Conservation (phyloP, 2,797 vertebrate species). For the Cyclura pinguis region DNA sequence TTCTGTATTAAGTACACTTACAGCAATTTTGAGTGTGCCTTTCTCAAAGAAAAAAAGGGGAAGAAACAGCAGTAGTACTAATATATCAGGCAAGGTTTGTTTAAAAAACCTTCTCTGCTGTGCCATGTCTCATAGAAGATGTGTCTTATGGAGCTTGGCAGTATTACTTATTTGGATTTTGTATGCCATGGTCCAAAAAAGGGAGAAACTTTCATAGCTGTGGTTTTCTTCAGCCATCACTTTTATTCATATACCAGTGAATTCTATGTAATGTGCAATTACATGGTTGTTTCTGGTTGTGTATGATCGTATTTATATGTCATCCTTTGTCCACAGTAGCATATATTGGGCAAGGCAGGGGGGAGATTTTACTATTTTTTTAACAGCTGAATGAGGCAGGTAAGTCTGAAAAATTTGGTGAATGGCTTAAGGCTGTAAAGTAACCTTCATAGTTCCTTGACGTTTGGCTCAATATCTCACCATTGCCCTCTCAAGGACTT, state of each 20-base stretch:
- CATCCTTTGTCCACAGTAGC: background rate
- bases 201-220: no score
- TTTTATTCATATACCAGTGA: background rate
- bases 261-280: background rate
- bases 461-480: background rate
- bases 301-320: background rate
- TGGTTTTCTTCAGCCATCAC: no score
- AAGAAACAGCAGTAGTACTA: background rate
- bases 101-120: background rate
- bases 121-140: background rate
- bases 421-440: background rate
- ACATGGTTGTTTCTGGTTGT: background rate
- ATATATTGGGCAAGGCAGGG: background rate
- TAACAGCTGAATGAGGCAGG: background rate
- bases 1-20: slow-evolving; percentile 18
- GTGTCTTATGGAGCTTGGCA: background rate
- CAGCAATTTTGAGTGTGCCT: slow-evolving; percentile 25
- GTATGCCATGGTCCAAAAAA: no score
- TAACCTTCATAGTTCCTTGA: background rate
- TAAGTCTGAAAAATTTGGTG: no score
- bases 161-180: no score
- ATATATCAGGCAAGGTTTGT: background rate
- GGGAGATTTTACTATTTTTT: background rate
- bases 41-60: background rate
- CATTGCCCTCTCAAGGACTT: background rate